Base-by-base conservation (phyloP, 2,888 invertebrate genomes). In the Mylabris sibirica region DNA sequence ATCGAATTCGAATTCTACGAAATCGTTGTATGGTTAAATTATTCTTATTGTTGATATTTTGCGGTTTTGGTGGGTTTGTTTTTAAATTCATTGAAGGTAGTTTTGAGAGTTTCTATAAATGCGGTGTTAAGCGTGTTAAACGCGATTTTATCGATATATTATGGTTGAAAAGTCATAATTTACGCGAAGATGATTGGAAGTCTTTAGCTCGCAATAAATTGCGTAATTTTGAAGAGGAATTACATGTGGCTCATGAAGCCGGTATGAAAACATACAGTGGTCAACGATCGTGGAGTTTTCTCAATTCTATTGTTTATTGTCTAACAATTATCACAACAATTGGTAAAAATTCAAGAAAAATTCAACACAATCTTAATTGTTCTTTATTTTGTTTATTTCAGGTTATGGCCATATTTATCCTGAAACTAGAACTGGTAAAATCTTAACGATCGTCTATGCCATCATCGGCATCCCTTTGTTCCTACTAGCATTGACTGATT, bases 391-490 rank as follows among this genome's bases (percentile, higher is more conserved):
- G n/a, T n/a, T n/a, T n/a, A n/a, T n/a, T n/a, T n/a, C n/a, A 98
- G 98, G 98, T 80, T 99, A 99, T 86, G 98, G 99, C 70, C 97
- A 99, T 84, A 95, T 99, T 78, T 92, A 94, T 61, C 98, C 99
- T 0, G 93, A 92, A 76, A 99, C 99, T 12, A 89, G 87, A 6
- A 90, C 92, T 12, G 99, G 98, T 9, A 90, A 93, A 72, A 90
- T 93, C 0, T 89, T 97, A 61, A 97, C 98, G 0, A 97, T 99
- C 74, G 87, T 95, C 30, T 99, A 99, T 84, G 96, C 99, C 34
- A 91, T 96, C 71, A 90, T 99, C 72, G 99, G 99, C 12, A 98
- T 99, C 78, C 99, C 99, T 0, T 88, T 99, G 78, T 97, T 99
- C 85, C 88, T 99, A 76, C 95, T 99, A 67, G 92, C 98, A 17